Base-by-base conservation (phyloP, 2,113 vertebrate genomes). In the Gymnarchus niloticus region DNA sequence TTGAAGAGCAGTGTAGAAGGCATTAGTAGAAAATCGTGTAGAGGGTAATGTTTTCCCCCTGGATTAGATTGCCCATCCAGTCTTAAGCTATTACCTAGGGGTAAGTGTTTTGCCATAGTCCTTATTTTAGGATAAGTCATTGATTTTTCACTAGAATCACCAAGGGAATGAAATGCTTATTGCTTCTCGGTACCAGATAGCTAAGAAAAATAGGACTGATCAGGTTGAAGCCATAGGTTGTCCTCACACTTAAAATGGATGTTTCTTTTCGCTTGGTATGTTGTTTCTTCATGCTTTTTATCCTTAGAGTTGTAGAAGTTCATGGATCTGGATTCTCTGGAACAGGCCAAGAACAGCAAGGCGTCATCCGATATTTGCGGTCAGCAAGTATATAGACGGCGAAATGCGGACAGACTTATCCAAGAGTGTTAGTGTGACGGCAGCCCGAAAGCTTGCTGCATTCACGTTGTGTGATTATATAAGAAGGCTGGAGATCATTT, bases 81-180 rank as follows among this genome's bases (percentile, higher is more conserved):
- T 84, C 86, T 86, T 33, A 61, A 48, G 28, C 86, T 52, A 56
- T 83, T 87, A 83, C 80, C 73, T 49, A 56, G 44, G 57, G 69
- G 37, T 88, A 57, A 86, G 77, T 86, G 83, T 87, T 86, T 21
- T 23, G n/a, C 81, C 14, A 48, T 25, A 33, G 85, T 82, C 69
- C 54, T 59, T 51, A 85, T 44, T 86, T 86, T 41, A 10, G 69
- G 80, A 88, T 77, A 51, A 87, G 78, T 49, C 59, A 93, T 93
- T 21, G 90, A 92, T 93, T 87, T 83, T 85, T 86, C 80, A 6
- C 78, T 89, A 89, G 91, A 88, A 86, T 81, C 57, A 84, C 12
- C 44, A 1, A 81, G 57, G 83, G 88, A 90, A 90, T 90, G 87
- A 90, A 91, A 89, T 85, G 88, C 69, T 89, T 91, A 90, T 93